Percentiles rank a stretch among this genome's conserved stretches.
Evolutionary conservation across 1,140 invertebrate genomes (phyloP).

Genomic region (Tigriopus japonicus): DNA sequence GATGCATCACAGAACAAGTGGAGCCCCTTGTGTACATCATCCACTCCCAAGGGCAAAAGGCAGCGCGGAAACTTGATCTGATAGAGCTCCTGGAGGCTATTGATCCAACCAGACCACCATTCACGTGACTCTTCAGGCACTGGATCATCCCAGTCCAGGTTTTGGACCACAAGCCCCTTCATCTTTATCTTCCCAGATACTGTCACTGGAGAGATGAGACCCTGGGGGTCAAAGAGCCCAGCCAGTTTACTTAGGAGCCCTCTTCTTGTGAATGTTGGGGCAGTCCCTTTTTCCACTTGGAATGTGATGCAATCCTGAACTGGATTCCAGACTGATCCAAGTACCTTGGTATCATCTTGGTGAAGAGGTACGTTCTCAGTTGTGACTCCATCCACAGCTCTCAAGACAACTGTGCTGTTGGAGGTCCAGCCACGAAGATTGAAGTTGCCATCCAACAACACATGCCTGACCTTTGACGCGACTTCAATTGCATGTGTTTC

Average conservation of each 20-base stretch:
- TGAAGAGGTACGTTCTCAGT: neutral
- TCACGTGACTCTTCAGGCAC: neutral
- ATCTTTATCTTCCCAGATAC: constrained; percentile 16
- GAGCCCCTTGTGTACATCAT: constrained; percentile 14
- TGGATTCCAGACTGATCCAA: constrained; percentile 15
- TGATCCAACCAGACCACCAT: constrained; percentile 17
- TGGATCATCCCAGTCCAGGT: constrained; percentile 16
- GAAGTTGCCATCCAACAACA: constrained; percentile 15
- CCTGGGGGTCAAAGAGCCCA: constrained; percentile 21
- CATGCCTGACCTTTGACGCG: neutral
- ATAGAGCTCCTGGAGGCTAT: neutral
- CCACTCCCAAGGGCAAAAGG: neutral
- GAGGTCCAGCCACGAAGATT: constrained; percentile 14
- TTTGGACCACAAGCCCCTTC: constrained; percentile 7
- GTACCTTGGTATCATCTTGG: neutral
- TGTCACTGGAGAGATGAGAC: constrained; percentile 16
- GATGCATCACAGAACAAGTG: constrained; percentile 22
- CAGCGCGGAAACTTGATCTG: neutral
- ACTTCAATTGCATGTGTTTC: constrained; percentile 14
- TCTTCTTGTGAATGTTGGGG: constrained; percentile 13
- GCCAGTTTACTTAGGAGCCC: constrained; percentile 14
- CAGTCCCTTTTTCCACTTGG: neutral
- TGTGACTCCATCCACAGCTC: too few relatives aligned
- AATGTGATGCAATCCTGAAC: constrained; percentile 15
- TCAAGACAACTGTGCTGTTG: neutral